Evolutionary conservation across 2,113 vertebrate species (phyloP).

Genomic region (Crocuta crocuta): DNA sequence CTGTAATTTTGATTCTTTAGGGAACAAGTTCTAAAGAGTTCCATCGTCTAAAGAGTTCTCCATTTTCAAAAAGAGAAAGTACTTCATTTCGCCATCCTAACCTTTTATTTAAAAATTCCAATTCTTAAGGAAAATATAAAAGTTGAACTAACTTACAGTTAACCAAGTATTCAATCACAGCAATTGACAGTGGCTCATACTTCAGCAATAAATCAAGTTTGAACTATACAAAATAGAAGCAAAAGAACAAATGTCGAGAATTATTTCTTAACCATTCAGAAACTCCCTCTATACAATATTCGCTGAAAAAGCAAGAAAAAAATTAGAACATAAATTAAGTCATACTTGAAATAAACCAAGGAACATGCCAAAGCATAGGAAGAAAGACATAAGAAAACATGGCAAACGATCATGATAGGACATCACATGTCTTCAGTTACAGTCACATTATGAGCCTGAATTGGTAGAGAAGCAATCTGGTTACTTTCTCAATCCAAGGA

Average conservation of each 20-base stretch:
- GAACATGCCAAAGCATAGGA: background rate
- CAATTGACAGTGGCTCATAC: background rate
- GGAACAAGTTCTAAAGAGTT: background rate
- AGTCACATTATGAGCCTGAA: background rate
- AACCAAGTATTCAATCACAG: background rate
- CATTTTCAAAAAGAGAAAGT: background rate
- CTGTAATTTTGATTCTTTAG: background rate
- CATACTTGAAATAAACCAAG: background rate
- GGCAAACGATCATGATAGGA: background rate
- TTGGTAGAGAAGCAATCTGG: background rate
- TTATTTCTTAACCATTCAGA: background rate
- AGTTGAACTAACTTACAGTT: background rate
- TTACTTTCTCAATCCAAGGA: background rate
- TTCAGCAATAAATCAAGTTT: background rate
- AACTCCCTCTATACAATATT: background rate
- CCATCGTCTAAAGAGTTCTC: background rate
- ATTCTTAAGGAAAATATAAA: background rate
- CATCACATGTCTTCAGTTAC: background rate
- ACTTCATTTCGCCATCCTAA: background rate
- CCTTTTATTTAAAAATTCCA: background rate
- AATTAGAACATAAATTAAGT: background rate
- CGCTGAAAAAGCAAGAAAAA: background rate
- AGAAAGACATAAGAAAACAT: background rate
- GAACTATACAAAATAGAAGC: background rate
- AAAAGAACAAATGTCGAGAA: background rate